phyloP scores from a whole-genome alignment of 1,140 invertebrate genomes.

The Pectinophora gossypiella region DNA sequence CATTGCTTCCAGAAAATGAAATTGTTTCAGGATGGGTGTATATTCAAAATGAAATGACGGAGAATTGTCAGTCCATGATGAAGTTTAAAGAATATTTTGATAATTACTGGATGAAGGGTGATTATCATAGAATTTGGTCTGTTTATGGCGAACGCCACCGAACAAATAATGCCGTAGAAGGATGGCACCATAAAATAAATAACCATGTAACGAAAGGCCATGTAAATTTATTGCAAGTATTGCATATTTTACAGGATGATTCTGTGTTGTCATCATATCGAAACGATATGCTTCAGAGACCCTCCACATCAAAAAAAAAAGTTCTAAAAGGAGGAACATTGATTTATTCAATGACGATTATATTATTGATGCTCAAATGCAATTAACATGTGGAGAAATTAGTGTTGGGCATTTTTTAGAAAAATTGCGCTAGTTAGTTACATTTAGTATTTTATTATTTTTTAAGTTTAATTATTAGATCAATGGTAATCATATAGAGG shows the following conservation, averaged over 20 bases:
- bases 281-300: not conserved
- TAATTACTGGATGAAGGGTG: not conserved
- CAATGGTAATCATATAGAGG: too few species aligned
- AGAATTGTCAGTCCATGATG: not conserved
- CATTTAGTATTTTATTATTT: too few species aligned
- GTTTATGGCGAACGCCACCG: not conserved
- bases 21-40: not conserved
- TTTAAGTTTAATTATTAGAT: too few species aligned
- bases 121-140: not conserved
- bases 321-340: not conserved
- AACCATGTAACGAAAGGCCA: not conserved
- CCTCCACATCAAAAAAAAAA: not conserved
- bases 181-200: constrained; percentile 1
- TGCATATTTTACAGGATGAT: not conserved
- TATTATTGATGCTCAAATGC: not conserved
- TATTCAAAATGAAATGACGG: not conserved
- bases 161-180: not conserved
- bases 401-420: not conserved
- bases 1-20: not conserved
- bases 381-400: not conserved
- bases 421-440: not conserved
- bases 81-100: constrained; percentile 1
- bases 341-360: not conserved
- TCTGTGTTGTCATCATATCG: not conserved
- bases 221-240: not conserved